These are phyloP conservation scores for Stichodactyla mertensii DNA, from an alignment of 64 coral and sea anemone species.

Conservation along the genomic window DNA sequence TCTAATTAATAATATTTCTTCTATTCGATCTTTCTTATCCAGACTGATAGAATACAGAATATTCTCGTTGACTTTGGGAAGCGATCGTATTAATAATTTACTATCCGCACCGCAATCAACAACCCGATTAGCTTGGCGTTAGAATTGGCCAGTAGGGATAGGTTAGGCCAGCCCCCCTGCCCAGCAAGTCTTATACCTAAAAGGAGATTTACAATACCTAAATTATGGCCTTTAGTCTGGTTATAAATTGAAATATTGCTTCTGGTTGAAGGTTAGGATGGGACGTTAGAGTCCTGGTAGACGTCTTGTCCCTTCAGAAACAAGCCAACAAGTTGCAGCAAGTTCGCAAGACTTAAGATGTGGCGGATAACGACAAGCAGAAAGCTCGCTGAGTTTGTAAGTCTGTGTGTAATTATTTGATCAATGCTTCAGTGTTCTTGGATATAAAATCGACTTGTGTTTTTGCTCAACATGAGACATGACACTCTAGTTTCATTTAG, in stretches of 20 bases:
- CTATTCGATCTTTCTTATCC: not conserved
- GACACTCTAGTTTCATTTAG: not conserved
- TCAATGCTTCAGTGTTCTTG: not conserved
- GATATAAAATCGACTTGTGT: not conserved
- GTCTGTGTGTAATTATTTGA: constrained; percentile 7
- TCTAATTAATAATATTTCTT: too few relatives aligned
- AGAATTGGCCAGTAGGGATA: not conserved
- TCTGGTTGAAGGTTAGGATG: constrained; percentile 15
- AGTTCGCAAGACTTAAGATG: constrained; percentile 23
- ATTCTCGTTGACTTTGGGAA: not conserved
- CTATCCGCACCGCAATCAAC: not conserved
- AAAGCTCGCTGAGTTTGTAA: constrained; percentile 76
- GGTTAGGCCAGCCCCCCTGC: not conserved
- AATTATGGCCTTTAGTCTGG: not conserved
- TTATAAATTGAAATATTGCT: constrained; percentile 8
- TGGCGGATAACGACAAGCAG: constrained; percentile 59
- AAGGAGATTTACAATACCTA: not conserved
- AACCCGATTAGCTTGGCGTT: not conserved
- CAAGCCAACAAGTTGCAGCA: not conserved
- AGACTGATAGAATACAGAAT: not conserved
- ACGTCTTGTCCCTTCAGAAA: not conserved
- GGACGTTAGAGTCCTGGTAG: not conserved
- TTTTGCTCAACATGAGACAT: not conserved
- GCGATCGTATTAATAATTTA: not conserved
- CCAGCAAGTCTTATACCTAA: not conserved